Conservation (phyloP, 2,888 invertebrate species). For the Lycia hirtaria region DNA sequence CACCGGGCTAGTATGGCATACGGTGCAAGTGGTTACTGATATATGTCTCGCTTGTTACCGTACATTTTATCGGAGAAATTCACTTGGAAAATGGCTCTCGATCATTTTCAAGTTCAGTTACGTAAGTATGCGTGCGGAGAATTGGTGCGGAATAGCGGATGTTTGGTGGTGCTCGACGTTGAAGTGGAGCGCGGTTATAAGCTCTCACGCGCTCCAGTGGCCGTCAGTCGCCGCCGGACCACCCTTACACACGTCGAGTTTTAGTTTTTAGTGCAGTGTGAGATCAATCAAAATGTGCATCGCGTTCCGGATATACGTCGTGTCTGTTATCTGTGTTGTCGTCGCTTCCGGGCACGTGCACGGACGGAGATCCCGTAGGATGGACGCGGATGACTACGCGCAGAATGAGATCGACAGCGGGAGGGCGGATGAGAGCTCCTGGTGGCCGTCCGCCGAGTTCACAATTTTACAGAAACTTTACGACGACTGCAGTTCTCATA, state of each 20-base stretch:
- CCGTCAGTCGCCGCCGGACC: constrained; percentile 78
- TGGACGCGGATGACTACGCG: constrained; percentile 72
- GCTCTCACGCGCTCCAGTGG: constrained; percentile 72
- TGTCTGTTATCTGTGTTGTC: constrained; percentile 75
- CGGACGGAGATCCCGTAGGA: constrained; percentile 77
- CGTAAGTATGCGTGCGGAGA: constrained; percentile 84
- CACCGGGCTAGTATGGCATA: constrained; percentile 49
- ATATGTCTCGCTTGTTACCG: constrained; percentile 78
- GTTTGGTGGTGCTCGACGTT: constrained; percentile 81
- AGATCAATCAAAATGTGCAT: constrained; percentile 72
- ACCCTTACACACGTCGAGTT: constrained; percentile 75
- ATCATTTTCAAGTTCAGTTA: constrained; percentile 86
- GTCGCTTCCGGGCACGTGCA: constrained; percentile 74
- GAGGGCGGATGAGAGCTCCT: constrained; percentile 78
- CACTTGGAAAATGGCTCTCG: constrained; percentile 84
- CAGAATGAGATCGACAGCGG: constrained; percentile 82
- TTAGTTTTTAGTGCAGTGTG: constrained; percentile 74
- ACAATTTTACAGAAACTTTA: constrained; percentile 86
- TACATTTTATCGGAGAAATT: constrained; percentile 86
- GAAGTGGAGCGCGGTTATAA: constrained; percentile 82
- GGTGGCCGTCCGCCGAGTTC: constrained; percentile 86
- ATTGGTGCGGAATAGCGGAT: constrained; percentile 86
- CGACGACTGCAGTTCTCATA: constrained; percentile 86
- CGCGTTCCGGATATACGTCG: constrained; percentile 77
- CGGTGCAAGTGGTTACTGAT: constrained; percentile 66